Percentiles rank a stretch among this genome's conserved stretches.
Conservation (phyloP, 2,797 vertebrate genomes). For the Helarctos malayanus region DNA sequence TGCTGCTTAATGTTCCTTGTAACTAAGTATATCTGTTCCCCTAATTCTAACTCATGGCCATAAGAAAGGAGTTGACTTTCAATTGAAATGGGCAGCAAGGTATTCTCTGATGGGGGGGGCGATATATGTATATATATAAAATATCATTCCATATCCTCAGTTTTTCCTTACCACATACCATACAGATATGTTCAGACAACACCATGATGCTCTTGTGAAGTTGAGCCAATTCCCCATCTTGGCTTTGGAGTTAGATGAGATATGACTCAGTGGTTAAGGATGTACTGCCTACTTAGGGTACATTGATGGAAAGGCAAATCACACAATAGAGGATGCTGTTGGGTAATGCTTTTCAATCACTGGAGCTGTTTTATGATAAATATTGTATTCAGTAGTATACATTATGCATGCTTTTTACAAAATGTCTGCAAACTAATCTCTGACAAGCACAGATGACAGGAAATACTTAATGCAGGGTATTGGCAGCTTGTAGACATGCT, state of each 20-base stretch:
- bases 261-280: neutral
- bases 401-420: conserved; percentile 77
- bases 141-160: neutral
- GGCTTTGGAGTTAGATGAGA: neutral
- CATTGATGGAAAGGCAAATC: conserved; percentile 2
- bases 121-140: neutral
- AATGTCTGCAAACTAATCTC: conserved; percentile 81
- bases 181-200: neutral
- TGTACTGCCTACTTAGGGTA: neutral
- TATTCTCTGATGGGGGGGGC: neutral
- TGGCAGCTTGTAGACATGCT: conserved; percentile 54
- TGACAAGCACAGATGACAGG: conserved; percentile 76
- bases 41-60: neutral
- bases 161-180: neutral
- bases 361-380: conserved; percentile 69
- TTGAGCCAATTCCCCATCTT: neutral
- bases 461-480: conserved; percentile 72
- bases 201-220: neutral
- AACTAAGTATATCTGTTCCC: conserved; percentile 49
- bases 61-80: conserved; percentile 20
- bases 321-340: neutral
- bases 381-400: conserved; percentile 76
- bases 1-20: conserved; percentile 78
- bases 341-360: conserved; percentile 70
- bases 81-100: neutral